phyloP scores from a whole-genome alignment of 2,888 invertebrate genomes.

The Nymphalis urticae region DNA sequence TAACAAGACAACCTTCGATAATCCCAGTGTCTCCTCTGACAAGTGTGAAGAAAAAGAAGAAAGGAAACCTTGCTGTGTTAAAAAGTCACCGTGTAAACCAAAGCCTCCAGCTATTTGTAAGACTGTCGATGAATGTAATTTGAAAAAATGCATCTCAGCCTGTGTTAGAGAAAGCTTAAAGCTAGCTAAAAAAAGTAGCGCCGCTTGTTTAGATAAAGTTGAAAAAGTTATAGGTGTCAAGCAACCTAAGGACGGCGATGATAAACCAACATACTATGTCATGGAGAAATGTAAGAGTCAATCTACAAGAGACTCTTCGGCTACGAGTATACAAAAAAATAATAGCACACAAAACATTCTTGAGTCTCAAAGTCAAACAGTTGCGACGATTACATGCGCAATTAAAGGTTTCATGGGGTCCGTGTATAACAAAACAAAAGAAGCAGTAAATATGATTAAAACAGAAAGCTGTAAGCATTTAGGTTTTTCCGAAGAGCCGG shows the following conservation, averaged over 20 bases:
- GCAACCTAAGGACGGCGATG: slow-evolving; percentile 35
- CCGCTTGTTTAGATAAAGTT: slow-evolving; percentile 32
- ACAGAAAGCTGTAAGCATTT: slow-evolving; percentile 47
- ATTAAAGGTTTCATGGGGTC: slow-evolving; percentile 54
- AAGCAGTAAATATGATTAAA: slow-evolving; percentile 49
- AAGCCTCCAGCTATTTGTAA: slow-evolving; percentile 14
- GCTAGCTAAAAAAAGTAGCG: slow-evolving; percentile 31
- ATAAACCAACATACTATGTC: slow-evolving; percentile 40
- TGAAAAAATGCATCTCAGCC: slow-evolving; percentile 31
- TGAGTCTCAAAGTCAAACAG: slow-evolving; percentile 46
- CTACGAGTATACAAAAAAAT: slow-evolving; percentile 19
- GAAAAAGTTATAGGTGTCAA: slow-evolving; percentile 39
- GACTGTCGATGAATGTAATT: slow-evolving; percentile 21
- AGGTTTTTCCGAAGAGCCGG: slow-evolving; percentile 38
- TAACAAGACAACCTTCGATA: slow-evolving; percentile 26
- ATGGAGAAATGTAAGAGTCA: slow-evolving; percentile 37
- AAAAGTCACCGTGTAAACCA: slow-evolving; percentile 13
- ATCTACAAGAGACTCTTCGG: neutral
- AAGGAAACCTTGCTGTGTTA: slow-evolving; percentile 10
- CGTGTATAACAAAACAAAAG: slow-evolving; percentile 51
- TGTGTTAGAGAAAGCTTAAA: slow-evolving; percentile 30
- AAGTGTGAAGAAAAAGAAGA: slow-evolving; percentile 19
- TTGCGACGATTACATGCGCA: slow-evolving; percentile 51
- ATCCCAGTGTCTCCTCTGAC: slow-evolving; percentile 11
- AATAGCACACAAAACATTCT: slow-evolving; percentile 34